Conservation (phyloP, 2,888 invertebrate species). For the Cheilosia vernalis region DNA sequence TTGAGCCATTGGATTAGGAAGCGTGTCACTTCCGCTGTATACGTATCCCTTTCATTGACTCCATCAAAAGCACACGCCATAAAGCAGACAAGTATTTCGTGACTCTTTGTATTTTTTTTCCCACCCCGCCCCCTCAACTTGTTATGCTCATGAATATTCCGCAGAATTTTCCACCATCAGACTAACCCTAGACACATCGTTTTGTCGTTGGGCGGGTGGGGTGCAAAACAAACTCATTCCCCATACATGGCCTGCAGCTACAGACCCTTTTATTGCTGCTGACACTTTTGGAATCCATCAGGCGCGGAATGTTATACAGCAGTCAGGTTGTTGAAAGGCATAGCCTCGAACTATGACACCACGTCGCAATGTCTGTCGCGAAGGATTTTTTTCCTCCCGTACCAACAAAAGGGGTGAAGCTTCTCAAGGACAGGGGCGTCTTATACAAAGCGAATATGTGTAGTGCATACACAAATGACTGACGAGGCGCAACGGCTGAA, state of each 20-base stretch:
- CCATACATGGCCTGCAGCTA: slow-evolving; percentile 47
- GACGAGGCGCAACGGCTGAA: slow-evolving; percentile 46
- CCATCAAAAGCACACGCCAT: neutral
- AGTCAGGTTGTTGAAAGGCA: slow-evolving; percentile 59
- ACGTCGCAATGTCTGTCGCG: slow-evolving; percentile 50
- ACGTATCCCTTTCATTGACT: neutral
- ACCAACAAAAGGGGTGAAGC: slow-evolving; percentile 35
- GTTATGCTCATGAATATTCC: slow-evolving; percentile 50
- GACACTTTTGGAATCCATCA: slow-evolving; percentile 62
- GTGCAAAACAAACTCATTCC: slow-evolving; percentile 20
- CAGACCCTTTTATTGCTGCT: slow-evolving; percentile 59
- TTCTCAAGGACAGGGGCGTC: slow-evolving; percentile 42
- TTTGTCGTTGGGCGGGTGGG: neutral
- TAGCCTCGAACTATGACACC: slow-evolving; percentile 58
- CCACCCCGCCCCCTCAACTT: neutral
- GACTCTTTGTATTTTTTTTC: neutral
- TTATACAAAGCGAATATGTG: slow-evolving; percentile 14
- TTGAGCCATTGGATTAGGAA: slow-evolving; percentile 24
- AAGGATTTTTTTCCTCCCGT: slow-evolving; percentile 19
- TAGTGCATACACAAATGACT: slow-evolving; percentile 33
- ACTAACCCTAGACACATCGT: slow-evolving; percentile 51
- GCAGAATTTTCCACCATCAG: slow-evolving; percentile 52
- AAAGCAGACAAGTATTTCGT: slow-evolving; percentile 21
- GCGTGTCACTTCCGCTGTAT: slow-evolving; percentile 13
- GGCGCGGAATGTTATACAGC: slow-evolving; percentile 52